Evolutionary conservation across 2,113 vertebrate genomes (phyloP), one percentile per base, ranked within the genome.

Genomic region (Muscicapa adusta): DNA sequence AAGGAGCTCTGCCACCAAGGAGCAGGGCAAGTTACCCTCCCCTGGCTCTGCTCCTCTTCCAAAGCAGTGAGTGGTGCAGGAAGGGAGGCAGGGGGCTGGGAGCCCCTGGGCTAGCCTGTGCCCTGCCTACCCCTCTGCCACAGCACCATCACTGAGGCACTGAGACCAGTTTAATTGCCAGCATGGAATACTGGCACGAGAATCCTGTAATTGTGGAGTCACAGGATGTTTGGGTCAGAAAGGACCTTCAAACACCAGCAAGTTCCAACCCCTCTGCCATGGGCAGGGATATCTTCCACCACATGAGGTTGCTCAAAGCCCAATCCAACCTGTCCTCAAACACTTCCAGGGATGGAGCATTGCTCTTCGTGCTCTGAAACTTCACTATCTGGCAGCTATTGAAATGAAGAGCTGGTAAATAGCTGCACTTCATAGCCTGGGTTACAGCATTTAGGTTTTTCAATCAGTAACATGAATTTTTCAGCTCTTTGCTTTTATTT

Each of bases 401-500:
- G 38, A 90, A 94, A 73, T 40, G 15, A 73, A 80, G 29, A 76
- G 45, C 60, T 94, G 34, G 56, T 54, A 88, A 86, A 84, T 50
- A 96, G 50, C 36, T 86, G 60, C 18, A 40, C 7, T 85, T 85
- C 45, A 68, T 53, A 82, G n/a, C 6, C 58, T 57, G 50, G 20
- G 83, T 68, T 54, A 18, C 43, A 82, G 54, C 28, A 53, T 68
- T 94, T 65, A 61, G 36, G 2, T 29, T 71, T 82, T 75, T 88
- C 51, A 86, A 84, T 83, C 74, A 91, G 85, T 28, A 57, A n/a
- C 23, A 67, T 19, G 1, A 74, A 19, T 72, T 82, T 85, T 87
- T 91, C 63, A 85, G 15, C n/a, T 85, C 18, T 88, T 72, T 34
- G 28, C 16, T 85, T 84, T 86, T 81, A 28, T 85, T 91, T 91